A percentile compares a stretch with the other conserved stretches of the same genome.
Conservation (phyloP, 2,888 invertebrate genomes). For the Hirtodrosophila confusa region DNA sequence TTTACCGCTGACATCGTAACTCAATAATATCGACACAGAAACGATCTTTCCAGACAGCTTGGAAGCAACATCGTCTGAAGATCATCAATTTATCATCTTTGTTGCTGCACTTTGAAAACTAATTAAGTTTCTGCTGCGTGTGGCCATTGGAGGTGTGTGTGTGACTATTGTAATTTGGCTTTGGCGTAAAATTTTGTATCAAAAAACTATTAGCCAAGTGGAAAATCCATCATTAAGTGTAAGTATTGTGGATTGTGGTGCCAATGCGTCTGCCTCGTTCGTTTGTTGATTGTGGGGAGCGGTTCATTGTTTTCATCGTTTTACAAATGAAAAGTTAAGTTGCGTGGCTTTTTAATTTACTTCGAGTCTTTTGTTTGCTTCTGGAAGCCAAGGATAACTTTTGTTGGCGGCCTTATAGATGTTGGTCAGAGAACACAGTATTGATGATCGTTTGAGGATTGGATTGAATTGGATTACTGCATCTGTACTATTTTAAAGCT, state of each 20-base stretch:
- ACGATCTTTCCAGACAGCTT: constrained; percentile 73
- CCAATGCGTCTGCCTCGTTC: constrained; percentile 61
- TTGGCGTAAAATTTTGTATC: constrained; percentile 75
- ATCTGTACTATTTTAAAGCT: no score
- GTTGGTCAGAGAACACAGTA: constrained; percentile 15
- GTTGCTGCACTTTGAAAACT: constrained; percentile 72
- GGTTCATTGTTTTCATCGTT: constrained; percentile 45
- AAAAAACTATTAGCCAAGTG: constrained; percentile 78
- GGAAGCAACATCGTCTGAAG: constrained; percentile 62
- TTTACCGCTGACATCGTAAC: constrained; percentile 60
- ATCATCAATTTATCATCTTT: constrained; percentile 45
- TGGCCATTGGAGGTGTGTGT: constrained; percentile 48
- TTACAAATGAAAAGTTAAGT: constrained; percentile 54
- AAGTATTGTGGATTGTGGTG: constrained; percentile 48
- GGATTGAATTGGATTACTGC: not conserved
- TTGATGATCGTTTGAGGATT: not conserved
- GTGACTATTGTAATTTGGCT: constrained; percentile 65
- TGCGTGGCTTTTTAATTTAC: constrained; percentile 64
- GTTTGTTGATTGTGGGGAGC: constrained; percentile 29
- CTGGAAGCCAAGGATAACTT: constrained; percentile 41
- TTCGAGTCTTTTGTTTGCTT: constrained; percentile 37
- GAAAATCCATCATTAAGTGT: constrained; percentile 60
- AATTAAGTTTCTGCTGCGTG: constrained; percentile 69
- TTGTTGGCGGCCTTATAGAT: constrained; percentile 42
- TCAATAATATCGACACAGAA: constrained; percentile 53